Evolutionary conservation across 1,140 invertebrate genomes (phyloP).

Genomic region (Maniola jurtina): DNA sequence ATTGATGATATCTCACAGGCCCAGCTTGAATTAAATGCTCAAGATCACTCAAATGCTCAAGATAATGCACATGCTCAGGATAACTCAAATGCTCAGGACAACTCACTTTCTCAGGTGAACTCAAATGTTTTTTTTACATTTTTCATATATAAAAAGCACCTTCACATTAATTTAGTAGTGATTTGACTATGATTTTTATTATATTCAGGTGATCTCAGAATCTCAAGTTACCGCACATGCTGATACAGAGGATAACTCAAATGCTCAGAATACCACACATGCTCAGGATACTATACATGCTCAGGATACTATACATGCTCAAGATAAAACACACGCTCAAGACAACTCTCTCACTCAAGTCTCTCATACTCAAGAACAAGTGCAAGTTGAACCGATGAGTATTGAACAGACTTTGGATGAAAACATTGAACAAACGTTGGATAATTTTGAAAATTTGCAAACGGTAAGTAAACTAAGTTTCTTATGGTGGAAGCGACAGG

Average conservation of each 20-base stretch:
- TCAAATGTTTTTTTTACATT: no score
- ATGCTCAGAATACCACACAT: neutral
- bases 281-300: neutral
- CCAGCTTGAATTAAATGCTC: no score
- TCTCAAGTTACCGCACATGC: no score
- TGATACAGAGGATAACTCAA: no score
- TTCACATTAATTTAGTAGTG: no score
- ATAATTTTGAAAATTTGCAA: conserved; percentile 36
- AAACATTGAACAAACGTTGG: conserved; percentile 36
- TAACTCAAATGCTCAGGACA: neutral
- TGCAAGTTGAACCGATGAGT: neutral
- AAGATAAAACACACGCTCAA: neutral
- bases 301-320: neutral
- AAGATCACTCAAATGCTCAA: no score
- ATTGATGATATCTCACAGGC: no score
- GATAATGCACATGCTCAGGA: neutral
- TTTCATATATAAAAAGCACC: no score
- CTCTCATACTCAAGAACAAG: neutral
- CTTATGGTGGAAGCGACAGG: no score
- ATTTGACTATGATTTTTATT: no score
- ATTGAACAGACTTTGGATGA: conserved; percentile 14
- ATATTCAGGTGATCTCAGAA: no score
- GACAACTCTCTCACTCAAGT: neutral
- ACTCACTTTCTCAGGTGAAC: neutral
- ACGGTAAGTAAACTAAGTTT: conserved; percentile 29